A percentile compares a stretch with the other conserved stretches of the same genome.
phyloP scores from a whole-genome alignment of 2,797 vertebrate species.

The Cynodonichthys magdalenae region DNA sequence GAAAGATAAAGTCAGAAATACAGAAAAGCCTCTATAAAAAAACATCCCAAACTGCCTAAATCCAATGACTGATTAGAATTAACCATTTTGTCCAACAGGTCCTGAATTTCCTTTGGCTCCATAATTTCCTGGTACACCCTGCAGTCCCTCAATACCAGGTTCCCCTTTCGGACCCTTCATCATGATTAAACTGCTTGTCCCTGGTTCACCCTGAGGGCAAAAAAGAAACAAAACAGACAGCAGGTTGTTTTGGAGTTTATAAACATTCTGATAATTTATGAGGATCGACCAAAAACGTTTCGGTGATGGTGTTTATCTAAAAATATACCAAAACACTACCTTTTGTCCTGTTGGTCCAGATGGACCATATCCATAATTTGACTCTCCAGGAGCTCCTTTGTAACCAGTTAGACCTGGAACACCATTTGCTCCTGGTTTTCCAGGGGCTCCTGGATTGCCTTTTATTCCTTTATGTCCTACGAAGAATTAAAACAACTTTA shows the following conservation, averaged over 20 bases:
- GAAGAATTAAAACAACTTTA: neutral
- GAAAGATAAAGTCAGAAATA: neutral
- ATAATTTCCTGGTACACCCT: slow-evolving; percentile 42
- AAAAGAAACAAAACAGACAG: neutral
- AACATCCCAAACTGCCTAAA: neutral
- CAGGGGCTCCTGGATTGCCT: slow-evolving; percentile 61
- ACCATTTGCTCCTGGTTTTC: slow-evolving; percentile 55
- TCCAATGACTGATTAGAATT: slow-evolving; percentile 3
- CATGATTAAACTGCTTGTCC: accelerated
- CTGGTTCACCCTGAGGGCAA: slow-evolving; percentile 69
- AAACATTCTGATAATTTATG: neutral
- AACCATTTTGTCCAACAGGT: slow-evolving; percentile 58
- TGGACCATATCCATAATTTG: slow-evolving; percentile 38
- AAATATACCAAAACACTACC: slow-evolving; percentile 32
- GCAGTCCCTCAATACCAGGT: slow-evolving; percentile 46
- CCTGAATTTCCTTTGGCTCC: slow-evolving; percentile 68
- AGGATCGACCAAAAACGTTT: neutral
- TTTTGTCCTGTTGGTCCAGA: slow-evolving; percentile 67
- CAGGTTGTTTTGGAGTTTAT: neutral
- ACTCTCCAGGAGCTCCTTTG: slow-evolving; percentile 64
- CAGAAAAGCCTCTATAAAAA: neutral
- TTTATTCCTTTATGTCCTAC: slow-evolving; percentile 65
- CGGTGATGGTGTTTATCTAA: neutral
- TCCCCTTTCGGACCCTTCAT: slow-evolving; percentile 70
- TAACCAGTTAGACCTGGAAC: slow-evolving; percentile 50